These are phyloP conservation scores for Euproctis similis DNA, from an alignment of 2,888 invertebrate genomes.

Conservation along the genomic window DNA sequence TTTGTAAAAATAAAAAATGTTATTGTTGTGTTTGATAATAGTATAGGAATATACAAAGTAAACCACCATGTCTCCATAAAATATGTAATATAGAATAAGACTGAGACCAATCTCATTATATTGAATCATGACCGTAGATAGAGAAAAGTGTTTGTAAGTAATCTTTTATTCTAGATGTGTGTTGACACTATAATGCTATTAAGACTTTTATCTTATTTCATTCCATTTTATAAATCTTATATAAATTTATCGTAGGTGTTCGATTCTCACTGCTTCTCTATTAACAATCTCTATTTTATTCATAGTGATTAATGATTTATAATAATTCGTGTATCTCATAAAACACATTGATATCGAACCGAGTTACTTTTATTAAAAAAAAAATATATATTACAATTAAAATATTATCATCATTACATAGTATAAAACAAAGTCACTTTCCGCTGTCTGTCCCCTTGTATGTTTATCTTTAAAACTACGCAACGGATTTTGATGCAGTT, in stretches of 20 bases:
- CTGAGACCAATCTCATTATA: slow-evolving; percentile 57
- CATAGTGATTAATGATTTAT: slow-evolving; percentile 2
- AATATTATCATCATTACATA: too few species aligned
- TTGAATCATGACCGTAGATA: too few species aligned
- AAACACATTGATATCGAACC: too few species aligned
- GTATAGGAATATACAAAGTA: slow-evolving; percentile 9
- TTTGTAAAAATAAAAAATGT: slow-evolving; percentile 44
- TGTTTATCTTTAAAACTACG: too few species aligned
- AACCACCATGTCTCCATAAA: slow-evolving; percentile 1
- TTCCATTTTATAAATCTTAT: slow-evolving; percentile 22
- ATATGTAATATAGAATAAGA: slow-evolving; percentile 47
- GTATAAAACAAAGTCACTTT: too few species aligned
- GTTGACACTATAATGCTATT: slow-evolving; percentile 1
- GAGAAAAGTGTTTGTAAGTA: slow-evolving; percentile 19
- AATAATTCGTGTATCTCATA: neutral
- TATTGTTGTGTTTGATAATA: slow-evolving; percentile 26
- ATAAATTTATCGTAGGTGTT: slow-evolving; percentile 19
- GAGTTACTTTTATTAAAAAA: too few species aligned
- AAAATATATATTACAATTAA: too few species aligned
- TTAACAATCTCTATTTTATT: slow-evolving; percentile 19
- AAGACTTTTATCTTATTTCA: slow-evolving; percentile 14
- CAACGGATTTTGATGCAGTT: too few species aligned
- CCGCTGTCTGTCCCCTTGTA: too few species aligned
- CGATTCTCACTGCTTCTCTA: slow-evolving; percentile 18
- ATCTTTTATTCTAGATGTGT: slow-evolving; percentile 16